Evolutionary conservation across 2,113 vertebrate species (phyloP), one percentile per base, ranked within the genome.

Genomic region (Lamprotornis superbus): DNA sequence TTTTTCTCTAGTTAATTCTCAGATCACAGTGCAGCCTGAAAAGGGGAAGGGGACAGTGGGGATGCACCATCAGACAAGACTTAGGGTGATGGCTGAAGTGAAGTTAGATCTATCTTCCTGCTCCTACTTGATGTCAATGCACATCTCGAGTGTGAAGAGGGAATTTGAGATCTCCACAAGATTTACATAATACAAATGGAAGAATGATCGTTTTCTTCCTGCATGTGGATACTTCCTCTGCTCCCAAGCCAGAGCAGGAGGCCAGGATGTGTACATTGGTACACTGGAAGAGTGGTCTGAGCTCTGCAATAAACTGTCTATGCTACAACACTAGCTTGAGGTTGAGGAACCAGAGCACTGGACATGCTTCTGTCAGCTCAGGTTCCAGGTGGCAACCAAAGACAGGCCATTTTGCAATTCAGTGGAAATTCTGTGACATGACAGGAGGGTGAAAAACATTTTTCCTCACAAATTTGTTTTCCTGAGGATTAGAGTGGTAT

Each of bases 131-230:
- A 15, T 68, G 31, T 39, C 5, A 42, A n/a, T 12, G 28, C 17
- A 16, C 14, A 61, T 15, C 64, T 44, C 1, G 0, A 65, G 28
- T 7, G 28, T 24, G 22, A 68, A 47, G 27, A n/a, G 5, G 10
- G n/a, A 21, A 73, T 49, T 47, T 52, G 39, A 68, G 37, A 57
- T 30, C n/a, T 64, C 50, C 27, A 21, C 27, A 57, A 71, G 30
- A 3, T 64, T 85, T 81, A 50, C 2, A 4, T 21, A 59, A 42
- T 24, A 42, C 8, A 57, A 27, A 35, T 42, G n/a, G 16, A 73
- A 9, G 30, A 82, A 68, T 33, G 39, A 16, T 23, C 63, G 15
- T 25, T 19, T 57, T 40, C 37, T 61, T 69, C 25, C 57, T 37
- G 23, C 17, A 12, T 28, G 28, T 65, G 56, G 31, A 55, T 80